Conservation (phyloP, 2,888 invertebrate genomes). For the Lasioglossum marginatum region DNA sequence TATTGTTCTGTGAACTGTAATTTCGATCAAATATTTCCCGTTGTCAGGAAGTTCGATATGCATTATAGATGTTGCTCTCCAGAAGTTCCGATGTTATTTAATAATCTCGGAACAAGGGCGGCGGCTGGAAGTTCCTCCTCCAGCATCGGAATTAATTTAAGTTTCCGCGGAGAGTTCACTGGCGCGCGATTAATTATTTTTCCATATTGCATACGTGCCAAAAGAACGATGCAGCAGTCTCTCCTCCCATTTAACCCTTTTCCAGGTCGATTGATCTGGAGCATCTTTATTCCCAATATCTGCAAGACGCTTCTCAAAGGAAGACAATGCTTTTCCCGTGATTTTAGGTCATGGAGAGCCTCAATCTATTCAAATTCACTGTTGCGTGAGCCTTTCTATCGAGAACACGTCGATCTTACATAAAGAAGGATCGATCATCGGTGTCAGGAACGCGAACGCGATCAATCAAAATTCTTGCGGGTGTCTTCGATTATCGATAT, state of each 20-base stretch:
- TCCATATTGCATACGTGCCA: neutral
- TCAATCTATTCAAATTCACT: slow-evolving; percentile 12
- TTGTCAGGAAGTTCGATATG: neutral
- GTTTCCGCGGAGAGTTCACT: neutral
- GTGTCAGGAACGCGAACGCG: slow-evolving; percentile 6
- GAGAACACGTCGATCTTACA: slow-evolving; percentile 1
- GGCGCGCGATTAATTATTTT: slow-evolving; percentile 8
- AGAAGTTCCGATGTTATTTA: slow-evolving; percentile 1
- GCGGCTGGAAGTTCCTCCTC: neutral
- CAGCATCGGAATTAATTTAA: slow-evolving; percentile 1
- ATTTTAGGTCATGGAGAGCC: slow-evolving; percentile 12
- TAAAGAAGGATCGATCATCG: slow-evolving; percentile 43
- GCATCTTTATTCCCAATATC: slow-evolving; percentile 39
- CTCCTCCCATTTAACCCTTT: slow-evolving; percentile 6
- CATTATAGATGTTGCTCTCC: neutral
- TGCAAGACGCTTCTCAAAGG: neutral
- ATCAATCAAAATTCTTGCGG: slow-evolving; percentile 39
- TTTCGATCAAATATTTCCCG: neutral
- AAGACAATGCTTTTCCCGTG: neutral
- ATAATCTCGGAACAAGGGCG: slow-evolving; percentile 2
- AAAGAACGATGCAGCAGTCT: neutral
- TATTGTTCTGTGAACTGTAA: neutral
- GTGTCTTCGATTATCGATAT: slow-evolving; percentile 16
- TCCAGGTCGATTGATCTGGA: slow-evolving; percentile 39
- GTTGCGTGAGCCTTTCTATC: neutral